These are phyloP conservation scores for Piliocolobus tephrosceles DNA, from an alignment of 2,113 vertebrate genomes.

Conservation along the genomic window DNA sequence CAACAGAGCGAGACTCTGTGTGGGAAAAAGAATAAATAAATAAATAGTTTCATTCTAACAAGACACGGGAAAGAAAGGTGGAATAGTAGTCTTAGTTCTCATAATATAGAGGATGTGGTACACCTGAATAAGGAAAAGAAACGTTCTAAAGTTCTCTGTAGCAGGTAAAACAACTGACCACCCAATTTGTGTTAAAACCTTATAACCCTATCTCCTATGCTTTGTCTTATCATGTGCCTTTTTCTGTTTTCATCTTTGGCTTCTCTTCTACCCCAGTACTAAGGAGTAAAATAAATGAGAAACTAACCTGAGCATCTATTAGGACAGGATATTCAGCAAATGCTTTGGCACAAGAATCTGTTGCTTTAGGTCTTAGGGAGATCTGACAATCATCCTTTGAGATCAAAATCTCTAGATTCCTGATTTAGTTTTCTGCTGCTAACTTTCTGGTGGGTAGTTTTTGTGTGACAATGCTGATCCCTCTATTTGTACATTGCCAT, in stretches of 20 bases:
- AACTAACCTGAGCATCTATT: background rate
- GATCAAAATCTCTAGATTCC: background rate
- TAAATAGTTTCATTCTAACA: background rate
- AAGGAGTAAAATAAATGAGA: background rate
- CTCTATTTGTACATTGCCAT: background rate
- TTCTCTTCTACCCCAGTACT: background rate
- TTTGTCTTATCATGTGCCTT: background rate
- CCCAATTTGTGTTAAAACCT: background rate
- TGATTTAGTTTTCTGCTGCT: background rate
- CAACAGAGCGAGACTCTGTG: no score
- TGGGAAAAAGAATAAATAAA: no score
- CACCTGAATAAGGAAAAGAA: background rate
- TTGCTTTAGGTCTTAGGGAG: background rate
- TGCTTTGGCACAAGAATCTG: background rate
- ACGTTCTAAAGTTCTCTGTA: background rate
- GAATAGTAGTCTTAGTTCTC: background rate
- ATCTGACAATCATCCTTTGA: background rate
- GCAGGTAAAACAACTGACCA: background rate
- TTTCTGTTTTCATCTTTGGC: background rate
- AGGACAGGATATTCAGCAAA: background rate
- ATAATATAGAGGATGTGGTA: background rate
- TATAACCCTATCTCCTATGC: background rate
- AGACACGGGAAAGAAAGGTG: background rate
- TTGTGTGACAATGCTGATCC: background rate
- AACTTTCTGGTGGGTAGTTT: background rate